Evolutionary conservation across 2,888 invertebrate species (phyloP), one percentile per base, ranked within the genome.

Genomic region (Scaptomyza caliginosa): DNA sequence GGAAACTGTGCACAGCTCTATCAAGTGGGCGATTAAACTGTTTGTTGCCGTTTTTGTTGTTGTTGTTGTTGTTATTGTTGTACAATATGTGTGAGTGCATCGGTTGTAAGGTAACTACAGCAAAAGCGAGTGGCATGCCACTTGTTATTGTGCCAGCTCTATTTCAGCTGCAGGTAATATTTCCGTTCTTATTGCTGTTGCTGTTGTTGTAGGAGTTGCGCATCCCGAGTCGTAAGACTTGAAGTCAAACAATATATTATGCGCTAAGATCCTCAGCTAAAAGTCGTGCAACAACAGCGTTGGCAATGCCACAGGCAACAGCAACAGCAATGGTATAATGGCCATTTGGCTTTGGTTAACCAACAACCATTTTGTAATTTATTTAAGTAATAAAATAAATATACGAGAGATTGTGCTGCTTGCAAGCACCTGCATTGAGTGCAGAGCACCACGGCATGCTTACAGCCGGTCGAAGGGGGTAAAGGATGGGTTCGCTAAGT

Each of bases 311-410:
- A 28, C 34, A 8, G 28, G 45, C 26, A 32, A 32, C 13, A 5
- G 3, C 17, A 17, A 17, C 17, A 5, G 17, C 36, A 36, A 19
- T 30, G 46, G 57, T 36, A 49, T 32, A 65, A 34, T 77, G 64
- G 85, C 85, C 78, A 74, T 84, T 81, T 78, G 85, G 82, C 82
- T 79, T 65, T 82, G 78, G 80, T 84, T 86, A 81, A 86, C 80
- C 82, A 74, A 86, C 87, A 68, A 81, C 74, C 85, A 84, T 81
- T 81, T 86, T 86, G 87, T 81, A 81, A 81, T 81, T 86, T 81
- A 81, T 81, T 81, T 81, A 81, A 81, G 85, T 86, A 81, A 81
- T 81, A 81, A 81, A 86, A 86, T 86, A 86, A 81, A 81, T 84
- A 86, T 84, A 81, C 71, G 81, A 66, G 67, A 58, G 63, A 79